Percentiles rank a stretch among this genome's conserved stretches.
phyloP scores from a whole-genome alignment of 2,888 invertebrate species.

The Lepetodrilus schrolli region DNA sequence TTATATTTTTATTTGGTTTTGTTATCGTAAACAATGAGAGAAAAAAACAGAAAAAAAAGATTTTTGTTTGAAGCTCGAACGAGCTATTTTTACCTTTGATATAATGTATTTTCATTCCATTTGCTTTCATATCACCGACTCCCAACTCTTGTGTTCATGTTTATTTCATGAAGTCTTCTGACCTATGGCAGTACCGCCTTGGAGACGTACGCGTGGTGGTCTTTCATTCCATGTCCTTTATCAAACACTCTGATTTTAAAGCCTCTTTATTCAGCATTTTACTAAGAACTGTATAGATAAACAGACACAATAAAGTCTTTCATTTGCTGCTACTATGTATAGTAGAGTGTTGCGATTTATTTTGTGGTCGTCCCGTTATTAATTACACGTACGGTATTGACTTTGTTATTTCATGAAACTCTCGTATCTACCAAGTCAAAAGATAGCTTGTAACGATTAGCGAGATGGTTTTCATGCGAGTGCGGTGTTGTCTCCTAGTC shows the following conservation, averaged over 20 bases:
- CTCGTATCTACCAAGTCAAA: no score
- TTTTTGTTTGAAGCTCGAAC: neutral
- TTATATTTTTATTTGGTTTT: neutral
- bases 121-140: neutral
- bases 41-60: neutral
- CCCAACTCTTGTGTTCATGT: neutral
- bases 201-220: neutral
- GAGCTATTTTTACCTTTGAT: neutral
- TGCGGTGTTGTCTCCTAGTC: no score
- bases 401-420: no score
- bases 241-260: slow-evolving; percentile 21
- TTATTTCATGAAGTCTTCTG: neutral
- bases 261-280: neutral
- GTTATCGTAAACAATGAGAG: neutral
- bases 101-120: neutral
- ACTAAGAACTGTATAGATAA: neutral
- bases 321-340: neutral
- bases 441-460: no score
- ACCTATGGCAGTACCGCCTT: neutral
- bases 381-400: no score
- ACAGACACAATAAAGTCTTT: slow-evolving; percentile 15
- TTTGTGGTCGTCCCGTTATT: no score
- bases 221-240: neutral
- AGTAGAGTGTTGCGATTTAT: no score
- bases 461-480: no score